Evolutionary conservation across 2,888 invertebrate genomes (phyloP), one percentile per base, ranked within the genome.

Genomic region (Agriopis aurantiaria): DNA sequence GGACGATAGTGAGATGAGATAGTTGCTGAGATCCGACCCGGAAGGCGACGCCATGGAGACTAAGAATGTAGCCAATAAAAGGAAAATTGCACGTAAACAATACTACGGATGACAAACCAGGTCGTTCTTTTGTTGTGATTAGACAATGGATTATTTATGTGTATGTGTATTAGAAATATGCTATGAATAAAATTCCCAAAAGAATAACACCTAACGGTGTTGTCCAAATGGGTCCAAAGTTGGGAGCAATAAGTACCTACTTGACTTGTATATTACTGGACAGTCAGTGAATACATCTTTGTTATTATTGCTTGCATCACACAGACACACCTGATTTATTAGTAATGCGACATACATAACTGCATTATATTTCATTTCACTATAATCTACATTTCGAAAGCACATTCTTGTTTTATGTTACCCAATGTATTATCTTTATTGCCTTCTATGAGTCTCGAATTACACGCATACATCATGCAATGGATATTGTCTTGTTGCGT

Each of bases 401-500:
- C 70, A 63, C 58, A 69, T 72, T 71, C 71, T 72, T 69, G 65
- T 71, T 71, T 61, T 64, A 72, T 64, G 60, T 77, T 75, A 71
- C 69, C 56, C 69, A 73, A 74, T 65, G 56, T 70, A 75, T 65
- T 69, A 73, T 69, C 72, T 70, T 74, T 74, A 75, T 73, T 75
- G 56, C 72, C 72, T 68, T 68, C 65, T 70, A 69, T 74, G 62
- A 68, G 68, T 69, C 62, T 75, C 58, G 66, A 73, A 74, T 77
- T 77, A 74, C 75, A 65, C 68, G 65, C 64, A 72, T 71, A 68
- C 63, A 72, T 73, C 69, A 75, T 68, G 75, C 72, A 73, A 73
- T 75, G 65, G 72, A 75, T 71, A 70, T 71, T 76, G 69, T 76
- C 65, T 76, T 73, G 68, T 74, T 74, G 71, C 73, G 63, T 74